Evolutionary conservation across 1,140 invertebrate species (phyloP).

Genomic region (Zaprionus kolodkinae): DNA sequence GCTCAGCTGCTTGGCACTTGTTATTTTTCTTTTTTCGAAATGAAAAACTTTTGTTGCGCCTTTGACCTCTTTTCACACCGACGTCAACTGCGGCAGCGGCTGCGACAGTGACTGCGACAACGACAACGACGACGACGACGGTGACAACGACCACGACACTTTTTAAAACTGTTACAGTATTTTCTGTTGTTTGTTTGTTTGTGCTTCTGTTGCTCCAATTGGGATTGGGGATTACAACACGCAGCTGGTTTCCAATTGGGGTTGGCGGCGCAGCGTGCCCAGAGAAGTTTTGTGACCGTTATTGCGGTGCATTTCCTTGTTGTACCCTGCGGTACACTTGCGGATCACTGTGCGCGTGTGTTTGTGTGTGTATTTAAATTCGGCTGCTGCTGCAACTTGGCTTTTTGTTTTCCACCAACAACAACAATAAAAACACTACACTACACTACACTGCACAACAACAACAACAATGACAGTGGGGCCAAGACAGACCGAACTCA

Average conservation of each 20-base stretch:
- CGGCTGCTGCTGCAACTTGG: slow-evolving; percentile 65
- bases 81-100: slow-evolving; percentile 42
- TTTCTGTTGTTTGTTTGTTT: slow-evolving; percentile 37
- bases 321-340: background rate
- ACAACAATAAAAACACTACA: slow-evolving; percentile 13
- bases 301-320: slow-evolving; percentile 74
- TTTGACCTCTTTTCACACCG: slow-evolving; percentile 78
- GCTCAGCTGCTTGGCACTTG: slow-evolving; percentile 70
- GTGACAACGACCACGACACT: slow-evolving; percentile 30
- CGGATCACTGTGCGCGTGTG: slow-evolving; percentile 38
- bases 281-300: slow-evolving; percentile 39
- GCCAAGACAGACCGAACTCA: slow-evolving; percentile 12
- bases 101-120: slow-evolving; percentile 14
- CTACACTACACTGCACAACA: slow-evolving; percentile 4
- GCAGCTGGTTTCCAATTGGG: slow-evolving; percentile 32
- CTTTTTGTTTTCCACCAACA: slow-evolving; percentile 67
- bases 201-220: slow-evolving; percentile 25
- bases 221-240: slow-evolving; percentile 54
- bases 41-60: slow-evolving; percentile 73
- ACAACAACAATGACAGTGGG: background rate
- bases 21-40: slow-evolving; percentile 35
- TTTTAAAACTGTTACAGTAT: slow-evolving; percentile 45
- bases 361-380: slow-evolving; percentile 42
- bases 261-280: slow-evolving; percentile 15
- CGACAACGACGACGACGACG: slow-evolving; percentile 27